Evolutionary conservation across 2,888 invertebrate species (phyloP), one percentile per base, ranked within the genome.

Genomic region (Teleogryllus oceanicus): DNA sequence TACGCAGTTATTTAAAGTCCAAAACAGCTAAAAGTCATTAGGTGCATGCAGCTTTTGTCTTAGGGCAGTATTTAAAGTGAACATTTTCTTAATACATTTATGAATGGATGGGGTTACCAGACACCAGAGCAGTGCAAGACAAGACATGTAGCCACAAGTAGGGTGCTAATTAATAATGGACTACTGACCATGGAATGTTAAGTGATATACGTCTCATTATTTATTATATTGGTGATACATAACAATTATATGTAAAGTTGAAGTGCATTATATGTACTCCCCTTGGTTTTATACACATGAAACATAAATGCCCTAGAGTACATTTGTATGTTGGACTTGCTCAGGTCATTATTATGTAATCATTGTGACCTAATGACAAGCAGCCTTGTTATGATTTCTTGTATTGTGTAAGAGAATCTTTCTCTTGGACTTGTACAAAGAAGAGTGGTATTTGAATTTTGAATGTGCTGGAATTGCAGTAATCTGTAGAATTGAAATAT

Each of bases 41-140:
- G 76, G 75, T 81, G 81, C 81, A 76, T 81, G 79, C 79, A 76
- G 81, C 81, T 81, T 79, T 79, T 18, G 78, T 20, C n/a, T 80
- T 78, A 37, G 75, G 75, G 62, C 21, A 78, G 49, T 50, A 62
- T 80, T 49, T 78, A 51, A 75, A 75, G 20, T 75, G 75, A 75
- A 13, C 10, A 21, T 62, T 62, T 62, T 62, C 62, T 62, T 62
- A 13, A 62, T 62, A 62, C n/a, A 62, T 18, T 62, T 62, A 62
- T 62, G 62, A 62, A 62, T 62, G 13, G 62, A 18, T n/a, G 8
- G 62, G 62, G 62, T 62, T 62, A 62, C 62, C 62, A 62, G 62
- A 62, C 62, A 62, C 62, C 62, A 62, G 62, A 62, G 62, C n/a
- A 62, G 62, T 62, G 62, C 62, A 62, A 8, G 62, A 62, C 62